Base-by-base conservation (phyloP, 2,113 vertebrate genomes). In the Centropus bengalensis region DNA sequence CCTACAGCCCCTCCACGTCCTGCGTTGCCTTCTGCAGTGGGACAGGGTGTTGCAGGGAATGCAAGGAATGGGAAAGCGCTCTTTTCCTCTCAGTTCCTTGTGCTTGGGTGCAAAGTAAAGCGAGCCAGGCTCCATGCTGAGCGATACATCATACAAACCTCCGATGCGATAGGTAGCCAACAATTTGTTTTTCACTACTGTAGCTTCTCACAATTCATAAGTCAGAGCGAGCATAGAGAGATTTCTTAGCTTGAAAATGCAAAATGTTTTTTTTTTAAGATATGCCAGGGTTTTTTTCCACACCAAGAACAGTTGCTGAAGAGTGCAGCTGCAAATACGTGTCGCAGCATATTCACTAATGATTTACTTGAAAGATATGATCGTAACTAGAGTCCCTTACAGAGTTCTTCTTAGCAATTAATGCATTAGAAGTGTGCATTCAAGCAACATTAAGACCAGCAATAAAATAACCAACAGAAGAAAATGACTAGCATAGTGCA, bases 121-220 rank as follows among this genome's bases (percentile, higher is more conserved):
- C 95, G 97, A 96, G 88, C 86, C 56, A 85, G 90, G 47, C 59
- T 90, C 91, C 84, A 68, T 85, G 79, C 84, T 95, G 91, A 85
- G 93, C 93, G 89, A 94, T 96, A 69, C 32, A 97, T 96, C 95
- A 93, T 95, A 87, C 33, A 91, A 85, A 91, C 79, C 66, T 94
- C 82, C 76, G 5, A 76, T 88, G 89, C 86, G 91, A 95, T 96
- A 94, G 58, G 93, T 93, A 95, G 78, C 88, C 87, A 91, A 91
- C 66, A 0, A 89, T 95, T 94, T 97, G 74, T 93, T 97, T 97
- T 95, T 95, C 94, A 93, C 93, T 89, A 91, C n/a, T 24, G 82
- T 95, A 96, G 92, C 87, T 95, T 95, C 96, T 96, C 95, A 88
- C 79, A 96, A 96, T 96, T 84, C 89, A 13, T 93, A 96, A 90